Evolutionary conservation across 2,113 vertebrate genomes (phyloP).

Genomic region (Gobius niger): DNA sequence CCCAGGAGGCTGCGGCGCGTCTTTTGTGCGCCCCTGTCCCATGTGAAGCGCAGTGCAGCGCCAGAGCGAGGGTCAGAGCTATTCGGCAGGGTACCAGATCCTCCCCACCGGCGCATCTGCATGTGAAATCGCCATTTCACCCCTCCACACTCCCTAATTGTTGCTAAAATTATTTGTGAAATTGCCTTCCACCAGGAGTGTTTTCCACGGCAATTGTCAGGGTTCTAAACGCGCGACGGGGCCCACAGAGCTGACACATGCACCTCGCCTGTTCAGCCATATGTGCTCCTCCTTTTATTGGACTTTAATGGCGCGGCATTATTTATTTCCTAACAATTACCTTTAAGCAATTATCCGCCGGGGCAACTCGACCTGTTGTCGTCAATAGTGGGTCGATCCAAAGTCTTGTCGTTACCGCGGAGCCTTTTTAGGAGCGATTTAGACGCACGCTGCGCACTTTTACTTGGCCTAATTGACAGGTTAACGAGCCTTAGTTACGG

Average conservation of each 20-base stretch:
- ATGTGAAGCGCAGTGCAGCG: constrained; percentile 72
- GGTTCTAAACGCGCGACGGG: constrained; percentile 70
- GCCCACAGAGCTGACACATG: constrained; percentile 76
- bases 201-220: constrained; percentile 79
- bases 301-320: constrained; percentile 52
- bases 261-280: constrained; percentile 48
- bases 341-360: constrained; percentile 55
- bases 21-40: constrained; percentile 73
- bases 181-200: constrained; percentile 87
- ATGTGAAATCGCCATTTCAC: constrained; percentile 96
- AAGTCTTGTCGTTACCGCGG: constrained; percentile 60
- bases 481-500: constrained; percentile 55
- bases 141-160: constrained; percentile 93
- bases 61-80: constrained; percentile 70
- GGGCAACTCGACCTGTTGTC: constrained; percentile 65
- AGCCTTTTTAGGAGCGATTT: constrained; percentile 46
- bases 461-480: constrained; percentile 61
- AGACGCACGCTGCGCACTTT: constrained; percentile 57
- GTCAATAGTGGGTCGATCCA: constrained; percentile 55
- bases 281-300: constrained; percentile 59
- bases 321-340: constrained; percentile 62
- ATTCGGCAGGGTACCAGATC: constrained; percentile 76
- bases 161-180: constrained; percentile 95
- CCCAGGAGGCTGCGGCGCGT: constrained; percentile 70
- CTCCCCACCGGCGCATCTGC: constrained; percentile 78